phyloP scores from a whole-genome alignment of 1,140 invertebrate species.

The Drosophila arawakana region DNA sequence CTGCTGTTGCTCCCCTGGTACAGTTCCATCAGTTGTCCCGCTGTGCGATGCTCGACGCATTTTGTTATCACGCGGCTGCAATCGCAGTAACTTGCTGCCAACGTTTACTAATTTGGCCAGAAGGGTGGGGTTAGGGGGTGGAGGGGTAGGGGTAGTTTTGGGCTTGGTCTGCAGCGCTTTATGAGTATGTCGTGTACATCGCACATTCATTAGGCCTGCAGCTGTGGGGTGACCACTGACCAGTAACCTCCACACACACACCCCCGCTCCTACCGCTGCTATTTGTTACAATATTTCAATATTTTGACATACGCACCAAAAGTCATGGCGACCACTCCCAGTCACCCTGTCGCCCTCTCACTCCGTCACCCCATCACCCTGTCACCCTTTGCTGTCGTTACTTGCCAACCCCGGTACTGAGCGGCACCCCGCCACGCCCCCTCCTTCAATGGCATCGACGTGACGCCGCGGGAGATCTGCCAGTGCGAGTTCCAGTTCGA shows the following conservation, averaged over 20 bases:
- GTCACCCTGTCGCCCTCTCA: conserved; percentile 2
- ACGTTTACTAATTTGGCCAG: conserved; percentile 70
- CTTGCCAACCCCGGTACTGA: conserved; percentile 20
- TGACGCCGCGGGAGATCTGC: conserved; percentile 66
- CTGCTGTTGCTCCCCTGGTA: background rate
- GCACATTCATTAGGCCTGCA: conserved; percentile 73
- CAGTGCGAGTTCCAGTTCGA: conserved; percentile 1
- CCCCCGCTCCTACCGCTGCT: conserved; percentile 38
- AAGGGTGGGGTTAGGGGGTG: conserved; percentile 1
- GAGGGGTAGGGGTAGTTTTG: conserved; percentile 12
- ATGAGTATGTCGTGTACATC: conserved; percentile 77
- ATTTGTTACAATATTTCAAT: conserved; percentile 80
- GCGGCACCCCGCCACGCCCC: background rate
- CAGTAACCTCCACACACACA: conserved; percentile 6
- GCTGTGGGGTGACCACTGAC: conserved; percentile 25
- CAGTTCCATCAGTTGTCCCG: background rate
- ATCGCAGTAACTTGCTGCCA: conserved; percentile 54
- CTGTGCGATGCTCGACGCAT: conserved; percentile 32
- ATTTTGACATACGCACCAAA: conserved; percentile 78
- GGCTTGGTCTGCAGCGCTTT: conserved; percentile 47
- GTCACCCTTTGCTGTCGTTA: conserved; percentile 27
- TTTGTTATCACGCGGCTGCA: conserved; percentile 62
- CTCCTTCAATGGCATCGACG: conserved; percentile 22
- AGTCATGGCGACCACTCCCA: conserved; percentile 59
- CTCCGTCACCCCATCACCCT: background rate